Evolutionary conservation across 2,797 vertebrate species (phyloP).

Genomic region (Falco berigora): DNA sequence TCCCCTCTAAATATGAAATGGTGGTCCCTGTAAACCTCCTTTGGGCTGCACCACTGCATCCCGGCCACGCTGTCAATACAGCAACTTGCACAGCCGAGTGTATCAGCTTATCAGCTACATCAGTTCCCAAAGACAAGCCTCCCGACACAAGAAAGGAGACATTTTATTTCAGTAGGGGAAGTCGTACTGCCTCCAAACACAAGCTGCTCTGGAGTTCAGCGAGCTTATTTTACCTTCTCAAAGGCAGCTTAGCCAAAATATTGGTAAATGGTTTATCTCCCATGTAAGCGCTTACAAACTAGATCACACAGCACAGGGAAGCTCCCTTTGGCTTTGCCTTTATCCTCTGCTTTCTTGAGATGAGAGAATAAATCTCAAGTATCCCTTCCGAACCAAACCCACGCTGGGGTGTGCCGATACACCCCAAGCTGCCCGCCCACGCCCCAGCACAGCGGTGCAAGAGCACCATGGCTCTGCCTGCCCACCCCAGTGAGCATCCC

Average conservation of each 20-base stretch:
- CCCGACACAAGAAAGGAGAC: neutral
- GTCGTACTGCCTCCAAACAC: neutral
- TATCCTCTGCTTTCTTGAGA: neutral
- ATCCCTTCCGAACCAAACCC: neutral
- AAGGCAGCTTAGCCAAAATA: neutral
- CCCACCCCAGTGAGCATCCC: neutral
- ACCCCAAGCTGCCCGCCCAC: neutral
- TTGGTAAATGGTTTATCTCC: neutral
- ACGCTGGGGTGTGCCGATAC: neutral
- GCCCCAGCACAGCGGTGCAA: neutral
- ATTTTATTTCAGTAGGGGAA: neutral
- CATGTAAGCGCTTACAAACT: neutral
- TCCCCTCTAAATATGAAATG: rapidly evolving
- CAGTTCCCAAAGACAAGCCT: neutral
- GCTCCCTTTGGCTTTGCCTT: neutral
- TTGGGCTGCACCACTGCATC: neutral
- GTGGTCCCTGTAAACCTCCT: neutral
- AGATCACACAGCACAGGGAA: neutral
- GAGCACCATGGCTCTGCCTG: neutral
- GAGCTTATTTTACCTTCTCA: neutral
- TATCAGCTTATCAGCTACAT: neutral
- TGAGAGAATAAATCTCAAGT: neutral
- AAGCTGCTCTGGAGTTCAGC: neutral
- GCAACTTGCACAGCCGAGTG: rapidly evolving
- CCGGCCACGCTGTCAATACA: neutral